These are phyloP conservation scores for Cranoglanis bouderius DNA, from an alignment of 2,113 vertebrate species.

Conservation along the genomic window DNA sequence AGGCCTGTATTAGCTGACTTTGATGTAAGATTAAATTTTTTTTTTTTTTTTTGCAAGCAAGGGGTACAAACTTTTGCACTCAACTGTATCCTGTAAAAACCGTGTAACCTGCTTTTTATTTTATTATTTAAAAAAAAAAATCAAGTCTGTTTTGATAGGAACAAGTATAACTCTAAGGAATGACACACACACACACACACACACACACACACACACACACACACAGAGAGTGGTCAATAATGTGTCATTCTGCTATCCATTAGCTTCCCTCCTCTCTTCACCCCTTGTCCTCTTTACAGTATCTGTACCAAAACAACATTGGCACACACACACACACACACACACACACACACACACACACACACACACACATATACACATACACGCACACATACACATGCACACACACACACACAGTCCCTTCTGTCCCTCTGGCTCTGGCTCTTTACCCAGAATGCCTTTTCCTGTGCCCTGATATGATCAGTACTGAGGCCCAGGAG, in stretches of 20 bases:
- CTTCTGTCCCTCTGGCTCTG: conserved; percentile 39
- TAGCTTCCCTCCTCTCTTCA: conserved; percentile 41
- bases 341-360: conserved; percentile 43
- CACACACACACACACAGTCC: conserved; percentile 50
- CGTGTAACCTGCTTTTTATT: too few relatives aligned
- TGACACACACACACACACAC: neutral
- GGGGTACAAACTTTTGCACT: neutral
- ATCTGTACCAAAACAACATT: conserved; percentile 44
- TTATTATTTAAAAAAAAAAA: too few relatives aligned
- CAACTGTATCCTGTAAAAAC: neutral
- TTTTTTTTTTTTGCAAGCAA: neutral
- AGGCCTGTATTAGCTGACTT: neutral
- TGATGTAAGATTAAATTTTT: neutral
- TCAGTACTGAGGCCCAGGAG: conserved; percentile 66
- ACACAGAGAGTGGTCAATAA: conserved; percentile 28
- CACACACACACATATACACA: conserved; percentile 49
- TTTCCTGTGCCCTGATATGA: conserved; percentile 76
- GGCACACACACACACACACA: conserved; percentile 31
- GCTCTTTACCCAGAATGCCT: conserved; percentile 61
- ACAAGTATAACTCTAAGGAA: neutral
- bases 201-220: conserved; percentile 34
- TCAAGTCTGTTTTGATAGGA: neutral
- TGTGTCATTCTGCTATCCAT: conserved; percentile 32
- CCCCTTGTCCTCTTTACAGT: conserved; percentile 40
- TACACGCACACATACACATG: conserved; percentile 44